Evolutionary conservation across 2,113 vertebrate species (phyloP), one percentile per base, ranked within the genome.

Genomic region (Cyphomyrus discorhynchus): DNA sequence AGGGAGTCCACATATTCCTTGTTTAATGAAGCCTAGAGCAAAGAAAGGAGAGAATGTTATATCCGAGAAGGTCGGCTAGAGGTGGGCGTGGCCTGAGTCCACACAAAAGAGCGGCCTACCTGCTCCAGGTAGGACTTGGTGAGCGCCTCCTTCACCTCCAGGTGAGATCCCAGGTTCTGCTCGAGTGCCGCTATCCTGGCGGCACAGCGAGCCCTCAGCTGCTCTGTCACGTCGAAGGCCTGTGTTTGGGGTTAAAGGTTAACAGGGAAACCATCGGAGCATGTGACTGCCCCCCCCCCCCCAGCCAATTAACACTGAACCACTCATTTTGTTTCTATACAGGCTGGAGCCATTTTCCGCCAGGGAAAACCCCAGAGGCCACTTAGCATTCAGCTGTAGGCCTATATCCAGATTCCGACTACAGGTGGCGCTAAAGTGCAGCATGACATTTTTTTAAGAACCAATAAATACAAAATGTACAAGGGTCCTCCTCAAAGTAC

Each of bases 211-310:
- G 58, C 92, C 90, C 96, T 94, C 89, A 98, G 93, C 89, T 95
- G 95, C 39, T 97, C 96, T 56, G 95, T 92, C 1, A 94, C 94
- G 66, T 89, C 91, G 88, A 97, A 95, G 74, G 95, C 95, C 97
- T 97, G 21, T 49, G 90, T 89, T 91, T 24, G 90, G 4, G 92
- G 6, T 91, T 88, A 77, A 27, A 90, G 83, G 24, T 84, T 10
- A 84, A 80, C 6, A 13, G 39, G 45, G 45, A 9, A 24, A 39
- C 19, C 17, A 2, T 83, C 7, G 2, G 35, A 39, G 31, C 66
- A 35, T 62, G 56, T 3, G 24, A n/a, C 24, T 62, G 56, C 8
- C 56, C 5, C 5, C 56, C 21, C 15, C 52, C 52, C 3, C 24
- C 5, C 21, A n/a, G 56, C 56, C 56, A n/a, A n/a, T 62, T 62